These are phyloP conservation scores for Tenthredo amoena DNA, from an alignment of 2,888 invertebrate genomes.

Conservation along the genomic window DNA sequence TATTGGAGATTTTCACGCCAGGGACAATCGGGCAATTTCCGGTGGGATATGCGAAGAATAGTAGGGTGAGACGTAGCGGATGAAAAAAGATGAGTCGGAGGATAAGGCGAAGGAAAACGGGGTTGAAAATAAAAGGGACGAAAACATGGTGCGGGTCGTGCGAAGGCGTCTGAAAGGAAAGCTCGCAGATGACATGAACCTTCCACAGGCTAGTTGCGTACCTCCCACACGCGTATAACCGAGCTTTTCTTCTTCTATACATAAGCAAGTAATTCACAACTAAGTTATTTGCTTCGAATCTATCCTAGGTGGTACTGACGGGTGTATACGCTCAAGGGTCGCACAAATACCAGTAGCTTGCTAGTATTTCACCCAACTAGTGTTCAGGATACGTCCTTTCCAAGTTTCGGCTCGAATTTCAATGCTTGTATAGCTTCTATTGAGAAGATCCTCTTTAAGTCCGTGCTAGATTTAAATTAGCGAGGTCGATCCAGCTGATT, in stretches of 20 bases:
- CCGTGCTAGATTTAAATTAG: constrained; percentile 29
- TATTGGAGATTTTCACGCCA: constrained; percentile 11
- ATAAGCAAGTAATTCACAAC: neutral
- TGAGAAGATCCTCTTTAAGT: constrained; percentile 23
- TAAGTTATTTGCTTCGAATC: neutral
- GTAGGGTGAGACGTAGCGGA: neutral
- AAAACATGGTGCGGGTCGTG: neutral
- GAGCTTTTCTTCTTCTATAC: neutral
- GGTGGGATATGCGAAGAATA: constrained; percentile 24
- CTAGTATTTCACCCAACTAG: neutral
- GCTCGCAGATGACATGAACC: neutral
- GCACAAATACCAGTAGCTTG: neutral
- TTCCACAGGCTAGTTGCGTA: neutral
- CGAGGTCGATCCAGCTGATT: constrained; percentile 33
- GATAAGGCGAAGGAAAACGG: constrained; percentile 40
- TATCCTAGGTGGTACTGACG: neutral
- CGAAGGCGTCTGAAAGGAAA: neutral
- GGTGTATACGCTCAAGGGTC: neutral
- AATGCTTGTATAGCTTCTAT: neutral
- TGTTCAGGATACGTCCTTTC: neutral
- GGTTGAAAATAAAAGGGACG: constrained; percentile 46
- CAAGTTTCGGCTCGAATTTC: constrained; percentile 7
- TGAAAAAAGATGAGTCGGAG: constrained; percentile 30
- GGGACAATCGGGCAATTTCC: constrained; percentile 29
- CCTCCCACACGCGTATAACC: neutral